Percentiles rank a stretch among this genome's conserved stretches.
These are phyloP conservation scores for Tribolium castaneum DNA, from an alignment of 1,140 invertebrate species.

Conservation along the genomic window DNA sequence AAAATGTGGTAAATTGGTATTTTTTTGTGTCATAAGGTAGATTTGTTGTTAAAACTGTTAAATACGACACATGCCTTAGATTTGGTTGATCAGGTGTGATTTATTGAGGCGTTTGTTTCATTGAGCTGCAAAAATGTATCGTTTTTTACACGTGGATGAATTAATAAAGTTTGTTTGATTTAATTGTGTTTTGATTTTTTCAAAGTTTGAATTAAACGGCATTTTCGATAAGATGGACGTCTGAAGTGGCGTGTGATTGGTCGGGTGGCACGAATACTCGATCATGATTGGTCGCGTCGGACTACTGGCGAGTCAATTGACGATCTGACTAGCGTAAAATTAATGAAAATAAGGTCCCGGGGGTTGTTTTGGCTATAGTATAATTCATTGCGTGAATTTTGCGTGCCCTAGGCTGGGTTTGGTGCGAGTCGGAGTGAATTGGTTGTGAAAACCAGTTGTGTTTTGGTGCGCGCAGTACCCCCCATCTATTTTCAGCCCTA, in stretches of 20 bases:
- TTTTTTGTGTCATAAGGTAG: too few relatives aligned
- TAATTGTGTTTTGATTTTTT: background rate
- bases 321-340: background rate
- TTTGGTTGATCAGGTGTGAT: too few relatives aligned
- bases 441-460: too few relatives aligned
- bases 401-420: background rate
- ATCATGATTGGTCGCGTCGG: background rate
- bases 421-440: background rate
- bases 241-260: background rate
- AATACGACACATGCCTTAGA: too few relatives aligned
- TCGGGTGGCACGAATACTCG: background rate
- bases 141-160: background rate
- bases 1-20: too few relatives aligned
- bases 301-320: background rate
- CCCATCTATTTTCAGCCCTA: slow-evolving; percentile 65
- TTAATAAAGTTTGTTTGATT: background rate
- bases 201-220: background rate
- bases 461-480: slow-evolving; percentile 34
- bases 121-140: too few relatives aligned
- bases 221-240: slow-evolving; percentile 21
- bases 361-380: background rate
- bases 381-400: background rate
- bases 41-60: too few relatives aligned
- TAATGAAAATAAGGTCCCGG: background rate
- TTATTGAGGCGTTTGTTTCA: too few relatives aligned